Base-by-base conservation (phyloP, 2,797 vertebrate species). In the Pangasius macronema region DNA sequence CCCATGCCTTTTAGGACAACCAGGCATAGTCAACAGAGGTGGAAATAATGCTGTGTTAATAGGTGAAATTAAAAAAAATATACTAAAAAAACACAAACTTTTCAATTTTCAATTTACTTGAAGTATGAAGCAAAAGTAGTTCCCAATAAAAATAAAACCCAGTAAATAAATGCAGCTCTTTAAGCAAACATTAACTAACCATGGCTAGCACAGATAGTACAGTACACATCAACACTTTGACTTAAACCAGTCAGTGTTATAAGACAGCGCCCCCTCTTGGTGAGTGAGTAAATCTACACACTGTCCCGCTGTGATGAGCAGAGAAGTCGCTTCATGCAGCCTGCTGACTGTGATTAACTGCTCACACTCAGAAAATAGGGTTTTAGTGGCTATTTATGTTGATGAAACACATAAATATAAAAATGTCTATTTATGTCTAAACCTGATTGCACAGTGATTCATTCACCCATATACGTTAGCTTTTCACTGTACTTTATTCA, bases 241-340 rank as follows among this genome's bases (percentile, higher is more conserved):
- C 9, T 46, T 46, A 27, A 27, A 75, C 0, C 42, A 16, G 65
- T 42, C 20, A 30, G 24, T n/a, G 24, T 82, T 61, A 59, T 80
- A 46, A 82, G 13, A 63, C 57, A 82, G 80, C 80, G 18, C 80
- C 80, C 79, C 80, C 80, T 82, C 3, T 27, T 42, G 80, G 57
- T 65, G 59, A 65, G 16, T 20, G 22, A 11, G 24, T 59, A 10
- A 36, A 53, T 30, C n/a, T 30, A 53, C 75, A 76, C 42, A 22
- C 67, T 39, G 18, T 30, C n/a, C 13, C 63, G n/a, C 30, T 14
- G 63, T 63, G 24, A 63, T n/a, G 3, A 63, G 27, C 18, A 59
- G 51, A 65, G 8, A n/a, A 30, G 27, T 39, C 33, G 18, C 33
- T 67, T 67, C 63, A 67, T 30, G 63, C 18, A 22, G 6, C 3